Percentiles rank a stretch among this genome's conserved stretches.
These are phyloP conservation scores for Rhabditophanes sp. DNA, from an alignment of 2,888 invertebrate genomes.

Conservation along the genomic window DNA sequence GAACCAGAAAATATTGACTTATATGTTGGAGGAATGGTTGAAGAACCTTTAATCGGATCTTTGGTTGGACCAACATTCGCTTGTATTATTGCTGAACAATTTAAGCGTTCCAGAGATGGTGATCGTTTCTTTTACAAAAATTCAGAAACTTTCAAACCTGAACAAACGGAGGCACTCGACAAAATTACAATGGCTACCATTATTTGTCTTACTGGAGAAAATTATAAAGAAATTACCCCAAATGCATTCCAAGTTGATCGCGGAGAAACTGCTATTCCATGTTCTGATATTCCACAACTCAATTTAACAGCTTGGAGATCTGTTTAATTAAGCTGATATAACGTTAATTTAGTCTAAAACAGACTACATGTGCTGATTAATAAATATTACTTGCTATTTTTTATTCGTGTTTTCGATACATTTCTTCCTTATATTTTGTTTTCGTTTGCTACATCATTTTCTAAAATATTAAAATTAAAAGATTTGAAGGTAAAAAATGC, in stretches of 20 bases:
- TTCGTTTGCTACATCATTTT: too few relatives aligned
- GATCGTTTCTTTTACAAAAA: slow-evolving; percentile 45
- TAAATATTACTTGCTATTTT: too few relatives aligned
- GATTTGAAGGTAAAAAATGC: too few relatives aligned
- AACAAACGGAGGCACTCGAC: slow-evolving; percentile 17
- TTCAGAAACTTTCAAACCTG: slow-evolving; percentile 23
- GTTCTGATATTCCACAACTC: slow-evolving; percentile 22
- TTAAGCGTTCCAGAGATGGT: slow-evolving; percentile 47
- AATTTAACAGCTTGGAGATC: slow-evolving; percentile 30
- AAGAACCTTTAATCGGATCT: slow-evolving; percentile 46
- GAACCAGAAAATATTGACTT: slow-evolving; percentile 44
- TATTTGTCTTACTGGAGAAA: slow-evolving; percentile 18
- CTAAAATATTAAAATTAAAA: too few relatives aligned
- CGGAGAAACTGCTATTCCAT: slow-evolving; percentile 21
- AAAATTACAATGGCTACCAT: slow-evolving; percentile 11
- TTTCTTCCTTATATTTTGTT: too few relatives aligned
- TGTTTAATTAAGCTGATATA: too few relatives aligned
- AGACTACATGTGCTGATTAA: too few relatives aligned
- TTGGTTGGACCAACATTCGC: slow-evolving; percentile 48
- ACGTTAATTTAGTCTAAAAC: too few relatives aligned
- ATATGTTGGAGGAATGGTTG: slow-evolving; percentile 49
- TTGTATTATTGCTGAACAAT: slow-evolving; percentile 49
- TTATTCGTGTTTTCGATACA: too few relatives aligned
- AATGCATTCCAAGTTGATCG: slow-evolving; percentile 17
- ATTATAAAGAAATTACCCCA: slow-evolving; percentile 7